These are phyloP conservation scores for Morphnarchus princeps DNA, from an alignment of 2,113 vertebrate species.

Conservation along the genomic window DNA sequence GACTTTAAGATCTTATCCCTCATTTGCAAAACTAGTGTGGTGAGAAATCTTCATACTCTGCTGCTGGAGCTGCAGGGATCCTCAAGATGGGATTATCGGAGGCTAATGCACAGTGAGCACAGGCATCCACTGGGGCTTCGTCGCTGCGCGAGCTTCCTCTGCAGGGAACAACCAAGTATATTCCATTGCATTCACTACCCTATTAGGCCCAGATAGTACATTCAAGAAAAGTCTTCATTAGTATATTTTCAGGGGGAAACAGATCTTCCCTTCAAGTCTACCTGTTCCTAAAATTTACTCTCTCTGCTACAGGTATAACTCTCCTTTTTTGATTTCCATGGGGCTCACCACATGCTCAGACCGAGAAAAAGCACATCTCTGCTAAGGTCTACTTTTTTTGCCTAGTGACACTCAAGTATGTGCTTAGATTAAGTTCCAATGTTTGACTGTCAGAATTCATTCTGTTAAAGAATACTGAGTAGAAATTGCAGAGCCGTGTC, in stretches of 20 bases:
- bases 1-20: not conserved
- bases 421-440: not conserved
- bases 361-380: not conserved
- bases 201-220: rapidly evolving
- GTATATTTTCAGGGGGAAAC: not conserved
- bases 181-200: not conserved
- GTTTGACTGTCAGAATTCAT: not conserved
- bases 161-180: rapidly evolving
- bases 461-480: not conserved
- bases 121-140: not conserved
- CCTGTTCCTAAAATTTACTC: not conserved
- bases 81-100: rapidly evolving
- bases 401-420: not conserved
- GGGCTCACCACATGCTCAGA: not conserved
- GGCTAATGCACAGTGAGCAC: rapidly evolving
- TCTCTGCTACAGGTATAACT: not conserved
- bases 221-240: not conserved
- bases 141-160: rapidly evolving
- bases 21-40: not conserved
- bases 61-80: not conserved
- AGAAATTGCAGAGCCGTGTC: not conserved
- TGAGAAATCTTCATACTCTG: not conserved
- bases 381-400: not conserved
- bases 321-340: not conserved
- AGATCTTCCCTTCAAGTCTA: not conserved